phyloP scores from a whole-genome alignment of 2,797 vertebrate species.

The Chrysocyon brachyurus region DNA sequence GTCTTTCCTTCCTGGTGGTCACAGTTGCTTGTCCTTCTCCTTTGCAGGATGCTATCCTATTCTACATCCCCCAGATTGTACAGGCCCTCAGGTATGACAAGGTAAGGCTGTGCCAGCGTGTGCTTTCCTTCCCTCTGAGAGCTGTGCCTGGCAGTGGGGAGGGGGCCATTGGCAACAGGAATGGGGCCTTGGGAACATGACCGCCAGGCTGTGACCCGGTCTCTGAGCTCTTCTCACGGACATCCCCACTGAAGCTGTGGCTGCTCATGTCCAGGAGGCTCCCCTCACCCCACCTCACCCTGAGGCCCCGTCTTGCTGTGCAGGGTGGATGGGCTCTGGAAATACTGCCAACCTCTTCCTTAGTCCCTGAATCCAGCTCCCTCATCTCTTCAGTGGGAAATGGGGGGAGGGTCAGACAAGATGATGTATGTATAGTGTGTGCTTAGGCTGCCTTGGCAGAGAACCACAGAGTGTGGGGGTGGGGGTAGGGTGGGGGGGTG shows the following conservation, averaged over 20 bases:
- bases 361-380: neutral
- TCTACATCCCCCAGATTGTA: slow-evolving; percentile 99
- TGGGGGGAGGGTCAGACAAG: neutral
- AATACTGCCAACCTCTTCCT: neutral
- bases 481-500: too few relatives aligned
- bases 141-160: neutral
- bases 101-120: slow-evolving; percentile 88
- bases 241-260: neutral
- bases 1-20: neutral
- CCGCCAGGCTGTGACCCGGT: neutral
- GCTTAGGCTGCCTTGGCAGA: neutral
- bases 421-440: neutral
- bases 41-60: slow-evolving; percentile 96
- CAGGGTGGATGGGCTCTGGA: neutral
- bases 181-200: neutral
- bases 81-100: slow-evolving; percentile 98
- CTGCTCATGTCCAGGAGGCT: neutral
- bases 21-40: neutral
- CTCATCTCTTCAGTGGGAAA: neutral
- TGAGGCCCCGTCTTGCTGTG: neutral
- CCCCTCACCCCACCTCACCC: neutral
- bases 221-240: neutral
- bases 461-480: neutral
- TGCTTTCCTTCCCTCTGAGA: neutral
- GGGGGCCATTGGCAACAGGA: neutral